Conservation (phyloP, 2,113 vertebrate species). For the Gavialis gangeticus region DNA sequence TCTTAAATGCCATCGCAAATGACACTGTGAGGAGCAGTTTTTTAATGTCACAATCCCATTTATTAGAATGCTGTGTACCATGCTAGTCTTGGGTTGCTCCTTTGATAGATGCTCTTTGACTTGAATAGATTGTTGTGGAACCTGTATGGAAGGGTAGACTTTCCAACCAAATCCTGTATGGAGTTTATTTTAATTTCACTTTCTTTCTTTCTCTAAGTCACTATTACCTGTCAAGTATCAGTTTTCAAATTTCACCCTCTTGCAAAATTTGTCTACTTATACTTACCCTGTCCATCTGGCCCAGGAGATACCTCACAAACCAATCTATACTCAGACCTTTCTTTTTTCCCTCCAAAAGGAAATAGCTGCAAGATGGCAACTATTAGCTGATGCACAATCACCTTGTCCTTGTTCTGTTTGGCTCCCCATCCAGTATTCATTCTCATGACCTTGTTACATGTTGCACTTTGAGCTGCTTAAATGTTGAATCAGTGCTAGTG, state of each 20-base stretch:
- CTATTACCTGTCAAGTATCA: not conserved
- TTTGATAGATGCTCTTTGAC: not conserved
- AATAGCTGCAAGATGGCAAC: accelerated
- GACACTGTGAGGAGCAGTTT: not conserved
- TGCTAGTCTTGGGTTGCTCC: not conserved
- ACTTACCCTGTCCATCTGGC: not conserved
- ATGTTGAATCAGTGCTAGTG: too few relatives aligned
- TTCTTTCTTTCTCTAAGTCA: not conserved
- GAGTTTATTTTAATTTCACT: not conserved
- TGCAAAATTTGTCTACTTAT: not conserved
- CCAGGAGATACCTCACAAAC: not conserved
- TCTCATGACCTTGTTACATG: too few relatives aligned
- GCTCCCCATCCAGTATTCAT: too few relatives aligned
- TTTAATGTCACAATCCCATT: too few relatives aligned
- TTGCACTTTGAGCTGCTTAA: too few relatives aligned
- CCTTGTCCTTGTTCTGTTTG: not conserved
- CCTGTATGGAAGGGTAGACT: not conserved
- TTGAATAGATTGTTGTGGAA: not conserved
- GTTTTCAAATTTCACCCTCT: not conserved
- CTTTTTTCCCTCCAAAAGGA: not conserved
- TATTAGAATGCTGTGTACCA: too few relatives aligned
- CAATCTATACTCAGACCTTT: not conserved
- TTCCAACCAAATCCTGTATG: not conserved
- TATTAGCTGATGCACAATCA: not conserved
- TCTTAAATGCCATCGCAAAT: not conserved